Percentiles rank a stretch among this genome's conserved stretches.
Conservation (phyloP, 1,140 invertebrate genomes). For the Trigoniulus corallinus region DNA sequence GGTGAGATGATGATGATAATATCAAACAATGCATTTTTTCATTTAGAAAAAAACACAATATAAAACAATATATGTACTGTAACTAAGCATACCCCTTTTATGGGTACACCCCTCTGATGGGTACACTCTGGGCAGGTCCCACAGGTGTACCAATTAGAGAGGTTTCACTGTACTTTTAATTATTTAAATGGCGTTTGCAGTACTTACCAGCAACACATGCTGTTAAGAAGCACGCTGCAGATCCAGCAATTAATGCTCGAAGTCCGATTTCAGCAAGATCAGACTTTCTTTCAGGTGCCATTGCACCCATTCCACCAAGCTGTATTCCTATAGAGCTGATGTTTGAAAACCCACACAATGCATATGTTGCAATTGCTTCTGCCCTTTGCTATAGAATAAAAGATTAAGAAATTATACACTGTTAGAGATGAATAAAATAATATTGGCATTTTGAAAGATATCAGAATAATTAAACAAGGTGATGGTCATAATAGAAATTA, state of each 20-base stretch:
- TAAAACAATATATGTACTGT: no score
- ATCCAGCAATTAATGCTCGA: conserved; percentile 33
- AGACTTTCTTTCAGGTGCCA: conserved; percentile 56
- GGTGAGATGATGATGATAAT: no score
- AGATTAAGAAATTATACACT: not conserved
- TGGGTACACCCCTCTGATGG: no score
- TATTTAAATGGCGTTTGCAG: no score
- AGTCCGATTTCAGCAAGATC: conserved; percentile 25
- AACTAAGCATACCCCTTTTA: no score
- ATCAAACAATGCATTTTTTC: no score
- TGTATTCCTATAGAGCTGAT: conserved; percentile 75
- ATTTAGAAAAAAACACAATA: no score
- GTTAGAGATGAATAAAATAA: not conserved
- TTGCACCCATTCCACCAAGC: conserved; percentile 56
- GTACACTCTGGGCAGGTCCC: no score
- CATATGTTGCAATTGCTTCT: conserved; percentile 2
- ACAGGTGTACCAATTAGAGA: no score
- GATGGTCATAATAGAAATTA: no score
- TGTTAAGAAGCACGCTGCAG: conserved; percentile 34
- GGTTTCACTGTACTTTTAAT: no score
- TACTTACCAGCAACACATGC: conserved; percentile 35
- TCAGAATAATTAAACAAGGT: no score
- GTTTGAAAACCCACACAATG: conserved; percentile 48
- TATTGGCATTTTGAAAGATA: not conserved
- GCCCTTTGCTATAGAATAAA: not conserved